These are phyloP conservation scores for Micrasema minimum DNA, from an alignment of 1,140 invertebrate genomes.

Conservation along the genomic window DNA sequence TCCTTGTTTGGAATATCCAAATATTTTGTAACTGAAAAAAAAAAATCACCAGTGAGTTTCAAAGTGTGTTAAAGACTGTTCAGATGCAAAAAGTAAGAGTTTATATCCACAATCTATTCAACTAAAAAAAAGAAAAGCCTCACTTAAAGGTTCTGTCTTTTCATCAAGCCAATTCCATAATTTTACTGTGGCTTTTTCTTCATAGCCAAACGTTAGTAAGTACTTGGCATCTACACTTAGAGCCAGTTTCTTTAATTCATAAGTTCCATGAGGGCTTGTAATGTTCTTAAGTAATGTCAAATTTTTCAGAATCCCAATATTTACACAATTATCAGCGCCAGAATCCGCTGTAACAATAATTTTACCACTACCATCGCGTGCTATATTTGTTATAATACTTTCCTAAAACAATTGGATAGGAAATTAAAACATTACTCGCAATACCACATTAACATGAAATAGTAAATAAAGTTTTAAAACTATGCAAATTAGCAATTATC, in stretches of 20 bases:
- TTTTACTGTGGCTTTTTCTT: slow-evolving; percentile 23
- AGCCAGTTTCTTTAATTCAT: slow-evolving; percentile 12
- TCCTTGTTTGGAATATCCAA: slow-evolving; percentile 10
- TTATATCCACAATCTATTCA: neutral
- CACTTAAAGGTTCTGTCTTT: slow-evolving; percentile 14
- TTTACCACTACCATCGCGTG: slow-evolving; percentile 25
- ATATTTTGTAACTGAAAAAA: neutral
- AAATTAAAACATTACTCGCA: too few relatives aligned
- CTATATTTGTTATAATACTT: slow-evolving; percentile 34
- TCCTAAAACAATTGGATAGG: slow-evolving; percentile 30
- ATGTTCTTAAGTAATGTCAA: slow-evolving; percentile 11
- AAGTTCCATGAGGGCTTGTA: slow-evolving; percentile 10
- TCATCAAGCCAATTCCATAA: slow-evolving; percentile 29
- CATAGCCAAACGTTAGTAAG: slow-evolving; percentile 34
- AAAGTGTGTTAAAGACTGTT: too few relatives aligned
- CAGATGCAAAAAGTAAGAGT: too few relatives aligned
- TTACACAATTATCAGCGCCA: slow-evolving; percentile 29
- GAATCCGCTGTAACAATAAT: slow-evolving; percentile 36
- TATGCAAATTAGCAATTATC: too few relatives aligned
- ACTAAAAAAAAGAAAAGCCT: slow-evolving; percentile 9
- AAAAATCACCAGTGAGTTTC: too few relatives aligned
- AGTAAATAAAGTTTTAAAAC: too few relatives aligned
- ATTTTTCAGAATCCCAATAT: slow-evolving; percentile 25
- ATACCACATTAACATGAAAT: too few relatives aligned
- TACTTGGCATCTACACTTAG: slow-evolving; percentile 31